phyloP scores from a whole-genome alignment of 1,140 invertebrate genomes.

The Cryptotermes secundus region DNA sequence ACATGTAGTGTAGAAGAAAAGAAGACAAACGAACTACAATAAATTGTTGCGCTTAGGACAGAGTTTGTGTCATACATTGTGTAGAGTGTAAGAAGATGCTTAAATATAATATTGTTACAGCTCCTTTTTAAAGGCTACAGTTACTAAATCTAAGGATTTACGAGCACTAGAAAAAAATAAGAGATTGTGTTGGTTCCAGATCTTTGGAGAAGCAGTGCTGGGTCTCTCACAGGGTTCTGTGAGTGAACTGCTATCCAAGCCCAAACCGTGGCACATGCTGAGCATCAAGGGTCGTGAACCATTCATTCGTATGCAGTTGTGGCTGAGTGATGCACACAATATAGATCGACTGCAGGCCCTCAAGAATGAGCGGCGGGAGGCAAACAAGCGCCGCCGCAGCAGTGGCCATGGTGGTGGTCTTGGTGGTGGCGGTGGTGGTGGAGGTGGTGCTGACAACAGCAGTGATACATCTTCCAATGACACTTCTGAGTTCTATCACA shows the following conservation, averaged over 20 bases:
- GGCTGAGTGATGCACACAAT: slow-evolving; percentile 93
- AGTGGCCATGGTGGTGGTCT: slow-evolving; percentile 56
- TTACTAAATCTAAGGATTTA: too few relatives aligned
- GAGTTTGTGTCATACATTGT: too few relatives aligned
- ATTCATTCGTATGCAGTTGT: slow-evolving; percentile 97
- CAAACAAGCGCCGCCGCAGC: slow-evolving; percentile 80
- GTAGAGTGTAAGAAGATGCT: too few relatives aligned
- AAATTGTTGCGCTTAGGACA: too few relatives aligned
- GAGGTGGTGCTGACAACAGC: slow-evolving; percentile 75
- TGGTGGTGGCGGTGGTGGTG: slow-evolving; percentile 33
- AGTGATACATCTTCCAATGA: slow-evolving; percentile 85
- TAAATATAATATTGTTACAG: too few relatives aligned
- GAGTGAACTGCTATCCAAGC: slow-evolving; percentile 94
- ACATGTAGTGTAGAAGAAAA: too few relatives aligned
- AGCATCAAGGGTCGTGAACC: slow-evolving; percentile 97
- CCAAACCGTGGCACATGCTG: slow-evolving; percentile 98
- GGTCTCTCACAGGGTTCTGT: slow-evolving; percentile 96
- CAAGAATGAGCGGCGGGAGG: slow-evolving; percentile 87
- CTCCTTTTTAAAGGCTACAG: too few relatives aligned
- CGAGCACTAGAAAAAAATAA: too few relatives aligned
- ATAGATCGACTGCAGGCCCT: slow-evolving; percentile 82
- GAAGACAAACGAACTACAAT: too few relatives aligned
- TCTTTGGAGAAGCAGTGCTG: slow-evolving; percentile 95
- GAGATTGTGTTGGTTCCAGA: slow-evolving; percentile 51
- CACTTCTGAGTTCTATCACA: slow-evolving; percentile 85